Base-by-base conservation (phyloP, 2,888 invertebrate species). In the Omphaloscelis lunosa region DNA sequence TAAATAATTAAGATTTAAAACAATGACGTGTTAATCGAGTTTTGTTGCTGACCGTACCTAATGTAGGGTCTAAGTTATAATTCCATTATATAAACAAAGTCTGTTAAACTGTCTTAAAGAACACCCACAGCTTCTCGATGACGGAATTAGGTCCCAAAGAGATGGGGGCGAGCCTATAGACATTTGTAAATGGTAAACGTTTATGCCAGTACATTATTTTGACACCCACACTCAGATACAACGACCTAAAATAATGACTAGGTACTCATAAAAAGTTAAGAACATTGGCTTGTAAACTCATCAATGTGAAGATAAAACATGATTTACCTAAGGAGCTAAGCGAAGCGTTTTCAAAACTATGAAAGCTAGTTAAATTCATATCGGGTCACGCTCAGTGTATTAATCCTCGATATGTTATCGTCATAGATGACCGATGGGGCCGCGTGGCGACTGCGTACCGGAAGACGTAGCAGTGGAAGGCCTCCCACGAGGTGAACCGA, bases 161-260 rank as follows among this genome's bases (percentile, higher is more conserved):
- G 45, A 72, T 61, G 73, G 56, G 39, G 62, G 66, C 84, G 59
- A 67, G 61, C 34, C 12, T 56, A 71, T 67, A 34, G n/a, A 59
- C 56, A 17, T 48, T 79, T 59, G 39, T 66, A 15, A 58, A 67
- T 72, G 39, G 69, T 70, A 69, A 82, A 73, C 20, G 20, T 67
- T 71, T n/a, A 45, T 62, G 23, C n/a, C 34, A 15, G 48, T 61
- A 72, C 59, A 59, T 80, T 72, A 66, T 48, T 61, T n/a, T 66
- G 4, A 85, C 72, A 48, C 82, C 85, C 74, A 85, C 83, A 72
- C 62, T 39, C 8, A 27, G 29, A 53, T 63, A 68, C 70, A 77
- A 69, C 34, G 71, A 77, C 63, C 62, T 23, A 23, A 45, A 48
- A 67, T 71, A 53, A 80, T 70, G 34, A 63, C 7, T 34, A 34